phyloP scores from a whole-genome alignment of 2,797 vertebrate genomes.

The Enteromius treurensis region DNA sequence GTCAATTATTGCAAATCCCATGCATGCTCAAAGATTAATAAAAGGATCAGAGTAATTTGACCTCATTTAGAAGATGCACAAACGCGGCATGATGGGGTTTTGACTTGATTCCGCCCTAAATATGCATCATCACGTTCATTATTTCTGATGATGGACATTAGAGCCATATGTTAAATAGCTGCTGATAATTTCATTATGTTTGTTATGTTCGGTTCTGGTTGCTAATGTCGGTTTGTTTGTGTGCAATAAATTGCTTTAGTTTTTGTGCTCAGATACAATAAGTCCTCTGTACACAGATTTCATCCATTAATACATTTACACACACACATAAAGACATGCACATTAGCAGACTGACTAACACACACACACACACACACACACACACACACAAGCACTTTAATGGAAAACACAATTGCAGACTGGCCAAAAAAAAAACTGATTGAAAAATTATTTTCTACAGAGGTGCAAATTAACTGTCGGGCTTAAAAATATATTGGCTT shows the following conservation, averaged over 20 bases:
- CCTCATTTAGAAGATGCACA: background rate
- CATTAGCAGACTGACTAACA: background rate
- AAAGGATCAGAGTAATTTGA: background rate
- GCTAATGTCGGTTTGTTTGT: constrained; percentile 62
- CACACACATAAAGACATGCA: constrained; percentile 10
- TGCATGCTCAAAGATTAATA: background rate
- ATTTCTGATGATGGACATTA: background rate
- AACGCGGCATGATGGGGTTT: background rate
- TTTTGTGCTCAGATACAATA: constrained; percentile 28
- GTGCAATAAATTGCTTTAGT: constrained; percentile 27
- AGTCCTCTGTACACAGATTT: background rate
- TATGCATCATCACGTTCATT: background rate
- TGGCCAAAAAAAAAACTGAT: constrained; percentile 18
- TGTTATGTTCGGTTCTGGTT: constrained; percentile 46
- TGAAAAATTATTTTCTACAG: constrained; percentile 29
- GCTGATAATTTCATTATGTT: constrained; percentile 1
- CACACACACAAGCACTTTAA: too few species aligned
- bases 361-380: too few species aligned
- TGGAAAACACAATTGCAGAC: constrained; percentile 5
- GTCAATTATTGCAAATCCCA: background rate
- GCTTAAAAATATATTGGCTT: constrained; percentile 33
- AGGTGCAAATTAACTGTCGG: constrained; percentile 37
- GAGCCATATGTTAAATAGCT: background rate
- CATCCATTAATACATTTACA: constrained; percentile 20
- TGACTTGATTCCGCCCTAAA: background rate